A percentile compares a stretch with the other conserved stretches of the same genome.
Evolutionary conservation across 2,797 vertebrate genomes (phyloP).

Genomic region (Catamblyrhynchus diadema): DNA sequence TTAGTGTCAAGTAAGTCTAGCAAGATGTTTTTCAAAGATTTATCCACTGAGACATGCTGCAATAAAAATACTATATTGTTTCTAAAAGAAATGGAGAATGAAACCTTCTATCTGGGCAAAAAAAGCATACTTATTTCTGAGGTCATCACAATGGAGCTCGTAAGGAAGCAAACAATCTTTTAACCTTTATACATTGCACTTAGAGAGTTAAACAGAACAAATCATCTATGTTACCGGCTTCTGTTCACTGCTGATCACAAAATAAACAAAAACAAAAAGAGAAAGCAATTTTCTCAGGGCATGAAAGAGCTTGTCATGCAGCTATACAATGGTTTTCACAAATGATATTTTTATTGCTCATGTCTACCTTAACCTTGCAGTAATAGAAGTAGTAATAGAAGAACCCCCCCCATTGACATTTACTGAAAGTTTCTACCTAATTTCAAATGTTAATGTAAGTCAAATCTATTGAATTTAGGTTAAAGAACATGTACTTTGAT

Average conservation of each 20-base stretch:
- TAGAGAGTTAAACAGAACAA: neutral
- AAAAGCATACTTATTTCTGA: neutral
- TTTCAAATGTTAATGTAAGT: constrained; percentile 8
- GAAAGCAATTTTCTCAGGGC: constrained; percentile 12
- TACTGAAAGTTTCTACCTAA: neutral
- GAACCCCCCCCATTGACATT: neutral
- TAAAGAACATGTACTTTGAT: neutral
- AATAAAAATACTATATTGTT: neutral
- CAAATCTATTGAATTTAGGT: neutral
- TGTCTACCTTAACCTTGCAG: neutral
- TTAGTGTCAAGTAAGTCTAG: neutral
- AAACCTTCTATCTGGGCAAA: neutral
- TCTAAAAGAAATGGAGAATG: neutral
- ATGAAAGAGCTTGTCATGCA: neutral
- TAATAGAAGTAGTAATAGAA: neutral
- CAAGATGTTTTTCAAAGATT: neutral
- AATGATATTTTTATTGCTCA: neutral
- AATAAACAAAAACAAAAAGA: constrained; percentile 28
- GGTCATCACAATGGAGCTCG: neutral
- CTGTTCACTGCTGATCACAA: neutral
- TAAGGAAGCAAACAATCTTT: neutral
- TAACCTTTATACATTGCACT: neutral
- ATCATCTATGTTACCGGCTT: neutral
- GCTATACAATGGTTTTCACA: neutral
- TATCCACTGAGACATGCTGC: neutral